Evolutionary conservation across 2,888 invertebrate species (phyloP).

Genomic region (Tipula vernalis): DNA sequence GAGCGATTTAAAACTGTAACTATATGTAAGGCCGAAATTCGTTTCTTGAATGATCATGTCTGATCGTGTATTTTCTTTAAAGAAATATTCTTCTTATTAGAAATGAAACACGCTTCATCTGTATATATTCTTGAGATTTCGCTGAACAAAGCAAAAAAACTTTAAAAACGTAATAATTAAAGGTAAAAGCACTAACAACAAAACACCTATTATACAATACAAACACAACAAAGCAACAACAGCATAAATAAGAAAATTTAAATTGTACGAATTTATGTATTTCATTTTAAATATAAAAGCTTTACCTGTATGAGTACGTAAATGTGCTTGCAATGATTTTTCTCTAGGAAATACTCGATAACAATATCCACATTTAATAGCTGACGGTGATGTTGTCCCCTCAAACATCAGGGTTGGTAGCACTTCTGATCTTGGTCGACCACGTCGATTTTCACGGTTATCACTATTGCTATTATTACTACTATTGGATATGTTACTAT

Average conservation of each 20-base stretch:
- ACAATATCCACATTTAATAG: constrained; percentile 58
- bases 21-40: background rate
- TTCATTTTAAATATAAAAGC: background rate
- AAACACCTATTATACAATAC: background rate
- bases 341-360: constrained; percentile 61
- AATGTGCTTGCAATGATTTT: constrained; percentile 58
- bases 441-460: constrained; percentile 40
- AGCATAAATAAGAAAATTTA: background rate
- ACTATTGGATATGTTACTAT: background rate
- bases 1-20: background rate
- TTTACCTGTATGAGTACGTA: constrained; percentile 49
- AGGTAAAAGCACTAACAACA: background rate
- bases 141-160: background rate
- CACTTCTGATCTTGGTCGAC: constrained; percentile 57
- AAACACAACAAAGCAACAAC: constrained; percentile 1
- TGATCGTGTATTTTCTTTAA: background rate
- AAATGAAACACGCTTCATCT: background rate
- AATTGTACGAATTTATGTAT: background rate
- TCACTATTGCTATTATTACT: background rate
- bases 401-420: constrained; percentile 54
- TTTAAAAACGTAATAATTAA: constrained; percentile 7
- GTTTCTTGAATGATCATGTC: background rate
- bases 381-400: constrained; percentile 53
- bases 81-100: background rate
- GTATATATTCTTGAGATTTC: background rate